phyloP scores from a whole-genome alignment of 2,888 invertebrate species.

The Elysia crispata region DNA sequence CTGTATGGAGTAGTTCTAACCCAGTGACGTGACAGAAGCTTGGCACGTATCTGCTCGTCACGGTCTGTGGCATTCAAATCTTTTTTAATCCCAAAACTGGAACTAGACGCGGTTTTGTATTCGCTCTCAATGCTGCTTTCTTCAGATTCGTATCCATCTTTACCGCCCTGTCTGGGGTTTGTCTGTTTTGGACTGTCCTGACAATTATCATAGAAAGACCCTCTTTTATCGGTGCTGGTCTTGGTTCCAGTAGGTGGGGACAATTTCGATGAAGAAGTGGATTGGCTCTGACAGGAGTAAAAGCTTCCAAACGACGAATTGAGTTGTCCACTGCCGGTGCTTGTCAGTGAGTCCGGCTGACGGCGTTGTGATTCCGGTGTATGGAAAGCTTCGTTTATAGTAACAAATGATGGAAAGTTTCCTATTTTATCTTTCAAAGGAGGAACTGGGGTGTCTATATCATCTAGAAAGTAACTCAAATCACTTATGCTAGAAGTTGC shows the following conservation, averaged over 20 bases:
- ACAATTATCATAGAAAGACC: not conserved
- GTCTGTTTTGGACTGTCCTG: not conserved
- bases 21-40: too few species aligned
- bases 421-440: not conserved
- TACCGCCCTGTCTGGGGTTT: not conserved
- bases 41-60: too few species aligned
- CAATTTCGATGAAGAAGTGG: not conserved
- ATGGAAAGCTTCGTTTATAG: not conserved
- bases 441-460: not conserved
- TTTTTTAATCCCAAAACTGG: not conserved
- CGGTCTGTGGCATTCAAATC: not conserved
- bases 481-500: conserved; percentile 35
- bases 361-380: not conserved
- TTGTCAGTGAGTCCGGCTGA: not conserved
- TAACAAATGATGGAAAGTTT: not conserved
- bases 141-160: not conserved
- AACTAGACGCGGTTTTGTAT: too few species aligned
- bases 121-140: not conserved
- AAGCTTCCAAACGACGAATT: conserved; percentile 40
- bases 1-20: too few species aligned
- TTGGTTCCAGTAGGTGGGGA: not conserved
- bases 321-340: not conserved
- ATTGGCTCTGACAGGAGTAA: conserved; percentile 34
- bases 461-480: conserved; percentile 2
- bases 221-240: not conserved